Conservation (phyloP, 2,888 invertebrate species). For the Drosophila neutralis region DNA sequence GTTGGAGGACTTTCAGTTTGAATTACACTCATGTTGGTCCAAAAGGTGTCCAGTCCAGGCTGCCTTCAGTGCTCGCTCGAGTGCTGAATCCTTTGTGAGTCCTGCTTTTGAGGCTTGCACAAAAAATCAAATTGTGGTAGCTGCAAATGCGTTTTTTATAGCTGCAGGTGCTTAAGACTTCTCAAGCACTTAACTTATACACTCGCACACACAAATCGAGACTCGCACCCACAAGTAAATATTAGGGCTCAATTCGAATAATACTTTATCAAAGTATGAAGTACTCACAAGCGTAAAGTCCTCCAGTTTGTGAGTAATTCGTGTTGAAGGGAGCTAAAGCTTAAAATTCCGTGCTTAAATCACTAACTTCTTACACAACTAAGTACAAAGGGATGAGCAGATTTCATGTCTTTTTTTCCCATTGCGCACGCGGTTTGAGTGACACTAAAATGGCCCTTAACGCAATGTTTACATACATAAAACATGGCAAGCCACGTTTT, state of each 20-base stretch:
- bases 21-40: constrained; percentile 7
- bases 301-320: background rate
- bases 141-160: constrained; percentile 27
- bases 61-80: constrained; percentile 38
- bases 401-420: background rate
- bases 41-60: constrained; percentile 57
- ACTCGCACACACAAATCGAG: constrained; percentile 1
- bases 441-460: constrained; percentile 42
- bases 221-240: background rate
- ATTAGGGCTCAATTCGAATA: background rate
- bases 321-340: background rate
- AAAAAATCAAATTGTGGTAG: constrained; percentile 23
- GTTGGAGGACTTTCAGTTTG: constrained; percentile 19
- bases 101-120: constrained; percentile 31
- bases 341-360: background rate
- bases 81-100: constrained; percentile 37
- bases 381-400: background rate
- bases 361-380: background rate
- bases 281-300: background rate
- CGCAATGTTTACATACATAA: constrained; percentile 54
- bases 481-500: constrained; percentile 27
- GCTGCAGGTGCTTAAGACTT: constrained; percentile 27
- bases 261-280: background rate
- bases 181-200: constrained; percentile 41
- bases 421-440: background rate